phyloP scores from a whole-genome alignment of 2,113 vertebrate species.

The Galeopterus variegatus region DNA sequence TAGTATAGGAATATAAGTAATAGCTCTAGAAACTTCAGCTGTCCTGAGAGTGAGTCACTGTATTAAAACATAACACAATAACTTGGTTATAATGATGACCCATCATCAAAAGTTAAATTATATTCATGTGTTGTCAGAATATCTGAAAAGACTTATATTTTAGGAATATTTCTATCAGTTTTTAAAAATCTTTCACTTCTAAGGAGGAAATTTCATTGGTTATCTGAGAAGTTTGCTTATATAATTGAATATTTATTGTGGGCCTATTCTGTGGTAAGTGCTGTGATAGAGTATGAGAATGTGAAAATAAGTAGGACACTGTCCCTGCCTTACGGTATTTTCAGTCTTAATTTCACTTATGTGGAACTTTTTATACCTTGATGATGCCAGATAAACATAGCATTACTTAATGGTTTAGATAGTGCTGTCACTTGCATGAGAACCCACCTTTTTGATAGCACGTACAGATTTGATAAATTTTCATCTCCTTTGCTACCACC shows the following conservation, averaged over 20 bases:
- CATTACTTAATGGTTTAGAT: slow-evolving; percentile 22
- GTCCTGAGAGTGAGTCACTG: neutral
- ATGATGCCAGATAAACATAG: neutral
- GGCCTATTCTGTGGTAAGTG: neutral
- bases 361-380: neutral
- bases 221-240: neutral
- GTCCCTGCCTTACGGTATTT: neutral
- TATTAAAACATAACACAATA: slow-evolving; percentile 41
- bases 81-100: slow-evolving; percentile 31
- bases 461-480: neutral
- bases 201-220: neutral
- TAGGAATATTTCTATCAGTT: neutral
- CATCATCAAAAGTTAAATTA: slow-evolving; percentile 18
- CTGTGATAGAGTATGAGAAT: slow-evolving; percentile 21
- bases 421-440: neutral
- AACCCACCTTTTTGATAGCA: slow-evolving; percentile 8
- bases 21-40: neutral
- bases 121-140: neutral
- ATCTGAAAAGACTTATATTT: slow-evolving; percentile 23
- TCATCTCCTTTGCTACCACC: neutral
- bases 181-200: slow-evolving; percentile 12
- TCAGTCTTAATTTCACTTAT: slow-evolving; percentile 21
- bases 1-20: neutral
- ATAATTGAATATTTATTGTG: neutral
- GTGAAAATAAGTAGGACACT: slow-evolving; percentile 43